phyloP scores from a whole-genome alignment of 2,113 vertebrate genomes.

The Sceloporus tristichus region DNA sequence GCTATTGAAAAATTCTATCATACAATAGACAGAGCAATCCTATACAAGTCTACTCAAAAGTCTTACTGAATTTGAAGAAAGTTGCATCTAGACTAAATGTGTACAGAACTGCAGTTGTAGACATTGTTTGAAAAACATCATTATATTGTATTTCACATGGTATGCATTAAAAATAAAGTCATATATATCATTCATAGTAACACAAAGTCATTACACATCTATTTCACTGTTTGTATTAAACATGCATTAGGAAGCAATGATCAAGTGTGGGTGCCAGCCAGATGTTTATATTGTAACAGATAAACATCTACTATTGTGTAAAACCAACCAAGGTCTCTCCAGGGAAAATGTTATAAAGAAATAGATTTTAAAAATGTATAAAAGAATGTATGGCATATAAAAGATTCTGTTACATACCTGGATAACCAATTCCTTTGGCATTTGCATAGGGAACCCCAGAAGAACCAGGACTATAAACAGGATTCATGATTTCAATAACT shows the following conservation, averaged over 20 bases:
- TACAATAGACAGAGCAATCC: background rate
- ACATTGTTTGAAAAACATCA: background rate
- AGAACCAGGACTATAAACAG: conserved; percentile 95
- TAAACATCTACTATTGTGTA: background rate
- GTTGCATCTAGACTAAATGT: background rate
- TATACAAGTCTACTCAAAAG: background rate
- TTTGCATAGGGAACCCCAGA: conserved; percentile 98
- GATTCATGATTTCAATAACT: conserved; percentile 92
- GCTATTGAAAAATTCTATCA: background rate
- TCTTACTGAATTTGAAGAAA: background rate
- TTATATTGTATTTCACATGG: background rate
- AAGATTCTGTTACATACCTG: conserved; percentile 81
- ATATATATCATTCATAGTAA: background rate
- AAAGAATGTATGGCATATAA: background rate
- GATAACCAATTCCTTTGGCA: conserved; percentile 95
- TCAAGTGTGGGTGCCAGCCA: background rate
- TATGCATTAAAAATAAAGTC: background rate
- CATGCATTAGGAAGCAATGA: background rate
- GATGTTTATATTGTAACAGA: background rate
- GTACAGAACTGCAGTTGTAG: background rate
- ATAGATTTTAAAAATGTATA: background rate
- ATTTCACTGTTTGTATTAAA: too few species aligned
- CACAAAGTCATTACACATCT: background rate
- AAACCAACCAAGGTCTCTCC: background rate
- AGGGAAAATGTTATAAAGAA: background rate